Evolutionary conservation across 1,140 invertebrate species (phyloP).

Genomic region (Drepana arcuata): DNA sequence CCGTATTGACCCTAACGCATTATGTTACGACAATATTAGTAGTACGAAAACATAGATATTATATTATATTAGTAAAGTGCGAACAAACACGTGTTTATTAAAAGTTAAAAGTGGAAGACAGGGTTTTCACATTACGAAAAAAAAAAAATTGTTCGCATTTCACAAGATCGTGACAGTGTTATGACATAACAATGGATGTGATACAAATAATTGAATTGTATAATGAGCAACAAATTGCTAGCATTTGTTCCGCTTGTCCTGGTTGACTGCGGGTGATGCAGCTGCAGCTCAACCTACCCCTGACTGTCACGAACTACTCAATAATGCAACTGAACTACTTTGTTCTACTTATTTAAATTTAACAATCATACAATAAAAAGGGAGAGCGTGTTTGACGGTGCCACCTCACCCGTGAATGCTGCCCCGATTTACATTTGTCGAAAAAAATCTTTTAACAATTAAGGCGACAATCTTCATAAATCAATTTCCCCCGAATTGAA

Average conservation of each 20-base stretch:
- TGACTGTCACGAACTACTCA: conserved; percentile 31
- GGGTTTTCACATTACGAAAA: no score
- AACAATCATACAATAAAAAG: no score
- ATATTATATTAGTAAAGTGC: no score
- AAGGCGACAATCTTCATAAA: conserved; percentile 71
- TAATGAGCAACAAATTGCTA: conserved; percentile 26
- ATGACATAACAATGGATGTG: not conserved
- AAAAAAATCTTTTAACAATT: conserved; percentile 63
- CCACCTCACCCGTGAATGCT: conserved; percentile 8
- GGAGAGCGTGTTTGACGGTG: no score
- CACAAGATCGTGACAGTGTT: not conserved
- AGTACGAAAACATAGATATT: no score
- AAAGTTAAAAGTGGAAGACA: no score
- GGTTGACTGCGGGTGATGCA: conserved; percentile 35
- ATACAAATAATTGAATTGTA: conserved; percentile 13
- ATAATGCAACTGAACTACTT: conserved; percentile 64
- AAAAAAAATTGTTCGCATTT: no score
- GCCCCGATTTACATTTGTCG: conserved; percentile 12
- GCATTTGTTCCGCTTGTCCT: conserved; percentile 52
- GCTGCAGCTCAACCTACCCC: conserved; percentile 26
- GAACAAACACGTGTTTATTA: no score
- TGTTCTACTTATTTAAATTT: no score
- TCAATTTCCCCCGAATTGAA: conserved; percentile 71
- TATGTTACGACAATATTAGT: no score
- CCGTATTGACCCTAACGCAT: no score